These are phyloP conservation scores for Caerostris extrusa DNA, from an alignment of 1,140 invertebrate genomes.

Conservation along the genomic window DNA sequence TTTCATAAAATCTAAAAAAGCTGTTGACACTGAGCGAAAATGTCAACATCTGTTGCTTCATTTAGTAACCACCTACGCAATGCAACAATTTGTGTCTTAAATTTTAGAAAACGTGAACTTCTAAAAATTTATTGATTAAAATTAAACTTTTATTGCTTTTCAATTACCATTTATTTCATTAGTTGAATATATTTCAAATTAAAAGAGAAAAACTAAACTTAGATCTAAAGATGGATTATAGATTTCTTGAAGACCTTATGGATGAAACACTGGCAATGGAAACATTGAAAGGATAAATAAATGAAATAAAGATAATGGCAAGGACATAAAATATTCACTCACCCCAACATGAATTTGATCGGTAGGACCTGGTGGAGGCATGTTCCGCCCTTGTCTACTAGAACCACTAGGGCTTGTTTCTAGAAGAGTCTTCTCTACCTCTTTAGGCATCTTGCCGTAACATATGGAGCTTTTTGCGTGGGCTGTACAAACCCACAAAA, in stretches of 20 bases:
- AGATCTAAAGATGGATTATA: too few relatives aligned
- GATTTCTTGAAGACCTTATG: too few relatives aligned
- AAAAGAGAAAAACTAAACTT: too few relatives aligned
- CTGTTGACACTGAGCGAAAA: not conserved
- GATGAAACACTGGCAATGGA: too few relatives aligned
- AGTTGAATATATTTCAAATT: too few relatives aligned
- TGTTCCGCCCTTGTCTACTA: slow-evolving; percentile 15
- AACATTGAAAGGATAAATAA: too few relatives aligned
- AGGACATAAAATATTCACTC: not conserved
- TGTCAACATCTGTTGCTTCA: slow-evolving; percentile 11
- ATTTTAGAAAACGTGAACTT: not conserved
- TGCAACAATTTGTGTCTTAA: not conserved
- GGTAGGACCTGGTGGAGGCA: slow-evolving; percentile 61
- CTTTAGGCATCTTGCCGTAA: not conserved
- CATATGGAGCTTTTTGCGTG: slow-evolving; percentile 46
- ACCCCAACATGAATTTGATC: slow-evolving; percentile 75
- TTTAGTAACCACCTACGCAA: not conserved
- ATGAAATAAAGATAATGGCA: too few relatives aligned
- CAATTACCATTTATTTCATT: too few relatives aligned
- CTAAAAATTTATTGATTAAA: too few relatives aligned
- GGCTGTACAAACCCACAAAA: not conserved
- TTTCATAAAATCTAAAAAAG: too few relatives aligned
- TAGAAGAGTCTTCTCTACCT: not conserved
- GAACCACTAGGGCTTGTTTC: not conserved
- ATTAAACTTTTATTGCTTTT: too few relatives aligned